These are phyloP conservation scores for Thinocorus orbignyianus DNA, from an alignment of 2,113 vertebrate genomes.

Conservation along the genomic window DNA sequence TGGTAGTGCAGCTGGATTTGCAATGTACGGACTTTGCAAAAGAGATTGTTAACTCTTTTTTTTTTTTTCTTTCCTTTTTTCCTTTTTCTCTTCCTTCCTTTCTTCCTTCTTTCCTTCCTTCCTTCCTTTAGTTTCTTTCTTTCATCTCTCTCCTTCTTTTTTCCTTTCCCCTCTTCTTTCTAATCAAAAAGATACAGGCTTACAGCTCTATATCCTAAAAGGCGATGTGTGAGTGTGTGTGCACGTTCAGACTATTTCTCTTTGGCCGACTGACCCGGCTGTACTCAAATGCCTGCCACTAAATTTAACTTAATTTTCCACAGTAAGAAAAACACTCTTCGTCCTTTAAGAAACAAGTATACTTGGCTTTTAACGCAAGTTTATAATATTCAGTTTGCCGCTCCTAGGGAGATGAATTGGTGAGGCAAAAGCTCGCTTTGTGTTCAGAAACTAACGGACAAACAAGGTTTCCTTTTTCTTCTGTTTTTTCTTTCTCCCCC, in stretches of 20 bases:
- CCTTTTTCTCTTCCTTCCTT: too few relatives aligned
- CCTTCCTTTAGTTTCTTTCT: background rate
- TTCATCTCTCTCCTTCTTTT: background rate
- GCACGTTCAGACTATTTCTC: background rate
- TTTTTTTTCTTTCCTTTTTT: fast-evolving
- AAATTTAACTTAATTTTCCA: background rate
- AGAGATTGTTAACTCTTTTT: background rate
- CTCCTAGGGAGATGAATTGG: background rate
- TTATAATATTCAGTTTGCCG: background rate
- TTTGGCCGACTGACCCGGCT: background rate
- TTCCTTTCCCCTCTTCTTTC: background rate
- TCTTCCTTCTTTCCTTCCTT: too few relatives aligned
- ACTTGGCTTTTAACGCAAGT: background rate
- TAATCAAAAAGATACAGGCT: background rate
- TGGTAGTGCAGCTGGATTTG: background rate
- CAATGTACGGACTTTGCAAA: background rate
- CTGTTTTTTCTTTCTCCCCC: background rate
- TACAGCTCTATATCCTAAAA: background rate
- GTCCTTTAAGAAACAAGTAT: background rate
- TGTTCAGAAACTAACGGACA: background rate
- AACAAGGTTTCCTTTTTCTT: background rate
- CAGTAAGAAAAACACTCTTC: background rate
- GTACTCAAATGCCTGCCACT: background rate
- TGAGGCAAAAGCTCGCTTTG: background rate
- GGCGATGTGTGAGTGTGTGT: too few relatives aligned